Evolutionary conservation across 2,113 vertebrate genomes (phyloP), one percentile per base, ranked within the genome.

Genomic region (Halichoeres trimaculatus): DNA sequence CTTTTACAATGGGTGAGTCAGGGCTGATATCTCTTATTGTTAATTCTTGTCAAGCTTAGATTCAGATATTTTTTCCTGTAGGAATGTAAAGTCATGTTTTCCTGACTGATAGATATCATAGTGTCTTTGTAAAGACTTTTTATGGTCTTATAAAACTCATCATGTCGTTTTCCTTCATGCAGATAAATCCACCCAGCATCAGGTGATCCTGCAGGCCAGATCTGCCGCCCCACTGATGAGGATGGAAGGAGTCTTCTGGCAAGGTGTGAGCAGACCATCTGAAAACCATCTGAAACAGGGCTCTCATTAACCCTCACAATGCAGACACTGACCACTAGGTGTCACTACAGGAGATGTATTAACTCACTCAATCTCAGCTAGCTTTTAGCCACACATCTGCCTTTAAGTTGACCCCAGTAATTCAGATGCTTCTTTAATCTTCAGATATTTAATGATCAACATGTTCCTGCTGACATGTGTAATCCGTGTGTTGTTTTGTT

Each of bases 101-200:
- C n/a, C n/a, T n/a, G n/a, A n/a, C n/a, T n/a, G n/a, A n/a, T n/a
- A n/a, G n/a, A n/a, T n/a, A n/a, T n/a, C n/a, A n/a, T n/a, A n/a
- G n/a, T n/a, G n/a, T n/a, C n/a, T n/a, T n/a, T n/a, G n/a, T n/a
- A n/a, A n/a, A n/a, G n/a, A n/a, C n/a, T n/a, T n/a, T n/a, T n/a
- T n/a, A n/a, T n/a, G n/a, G n/a, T n/a, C n/a, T n/a, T n/a, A n/a
- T 4, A 30, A 30, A 30, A 30, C 30, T 30, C 9, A 0, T 22
- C 2, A 1, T 65, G 23, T 47, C 10, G 0, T 55, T 52, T 47
- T 60, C 10, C 14, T 78, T 58, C 83, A 9, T 54, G 22, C 78
- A 99, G 97, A 96, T 81, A 95, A 95, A 88, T 78, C 93, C 14
- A 90, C 93, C 7, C 96, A 97, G 77, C 94, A 96, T 74, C 93